Percentiles rank a stretch among this genome's conserved stretches.
These are phyloP conservation scores for Pristionchus mayeri DNA, from an alignment of 2,888 invertebrate genomes.

Conservation along the genomic window DNA sequence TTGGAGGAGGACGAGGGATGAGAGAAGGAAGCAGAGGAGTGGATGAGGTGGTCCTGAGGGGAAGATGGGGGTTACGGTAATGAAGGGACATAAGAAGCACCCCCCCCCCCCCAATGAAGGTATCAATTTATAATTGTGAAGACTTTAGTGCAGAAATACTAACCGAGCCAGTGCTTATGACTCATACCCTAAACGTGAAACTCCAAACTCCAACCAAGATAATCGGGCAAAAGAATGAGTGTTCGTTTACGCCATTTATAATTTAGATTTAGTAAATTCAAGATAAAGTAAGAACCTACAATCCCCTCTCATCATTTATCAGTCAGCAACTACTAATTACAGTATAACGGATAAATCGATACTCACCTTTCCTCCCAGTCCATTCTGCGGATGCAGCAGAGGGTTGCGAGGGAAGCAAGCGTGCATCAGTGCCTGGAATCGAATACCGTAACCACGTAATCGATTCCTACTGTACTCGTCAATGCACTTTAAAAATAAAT, in stretches of 20 bases:
- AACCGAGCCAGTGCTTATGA: no score
- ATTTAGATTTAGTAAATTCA: no score
- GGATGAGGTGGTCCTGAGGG: neutral
- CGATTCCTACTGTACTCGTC: neutral
- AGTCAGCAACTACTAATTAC: neutral
- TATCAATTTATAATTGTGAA: no score
- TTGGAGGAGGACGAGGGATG: neutral
- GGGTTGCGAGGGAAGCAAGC: conserved; percentile 48
- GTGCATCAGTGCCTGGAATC: conserved; percentile 47
- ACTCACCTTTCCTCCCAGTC: neutral
- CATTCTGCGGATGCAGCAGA: conserved; percentile 40
- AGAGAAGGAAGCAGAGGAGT: conserved; percentile 27
- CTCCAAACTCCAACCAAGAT: no score
- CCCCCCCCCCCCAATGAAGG: no score
- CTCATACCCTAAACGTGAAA: no score
- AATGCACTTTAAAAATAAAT: neutral
- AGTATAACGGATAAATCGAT: neutral
- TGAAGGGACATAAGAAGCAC: no score
- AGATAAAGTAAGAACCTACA: no score
- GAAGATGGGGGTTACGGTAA: conserved; percentile 4
- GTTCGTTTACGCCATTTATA: no score
- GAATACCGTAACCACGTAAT: conserved; percentile 8
- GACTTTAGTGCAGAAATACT: no score
- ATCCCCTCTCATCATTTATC: no score
- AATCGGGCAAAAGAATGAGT: no score